Percentiles rank a stretch among this genome's conserved stretches.
These are phyloP conservation scores for Morone saxatilis DNA, from an alignment of 2,113 vertebrate genomes.

Conservation along the genomic window DNA sequence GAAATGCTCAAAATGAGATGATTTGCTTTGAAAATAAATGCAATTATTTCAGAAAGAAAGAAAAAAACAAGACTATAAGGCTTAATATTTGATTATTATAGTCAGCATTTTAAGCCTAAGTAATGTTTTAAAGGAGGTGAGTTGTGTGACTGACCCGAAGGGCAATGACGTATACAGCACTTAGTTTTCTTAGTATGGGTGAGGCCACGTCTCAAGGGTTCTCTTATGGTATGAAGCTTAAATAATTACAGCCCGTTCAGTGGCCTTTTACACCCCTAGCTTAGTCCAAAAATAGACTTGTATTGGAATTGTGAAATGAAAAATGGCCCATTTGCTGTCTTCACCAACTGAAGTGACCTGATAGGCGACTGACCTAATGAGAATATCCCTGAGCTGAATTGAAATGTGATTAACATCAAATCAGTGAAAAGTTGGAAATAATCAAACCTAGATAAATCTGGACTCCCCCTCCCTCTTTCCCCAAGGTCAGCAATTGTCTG, in stretches of 20 bases:
- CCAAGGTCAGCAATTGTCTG: conserved; percentile 67
- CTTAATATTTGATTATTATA: not conserved
- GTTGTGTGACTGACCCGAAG: conserved; percentile 36
- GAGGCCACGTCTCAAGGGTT: conserved; percentile 39
- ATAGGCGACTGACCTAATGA: conserved; percentile 47
- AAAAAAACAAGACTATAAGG: not conserved
- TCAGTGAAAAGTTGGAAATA: conserved; percentile 55
- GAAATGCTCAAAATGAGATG: not conserved
- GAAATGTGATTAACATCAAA: conserved; percentile 71
- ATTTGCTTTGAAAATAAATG: not conserved
- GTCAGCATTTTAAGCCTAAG: not conserved
- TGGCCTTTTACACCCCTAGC: conserved; percentile 33
- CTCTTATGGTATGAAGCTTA: conserved; percentile 23
- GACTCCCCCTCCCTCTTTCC: conserved; percentile 37
- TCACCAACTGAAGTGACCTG: conserved; percentile 60
- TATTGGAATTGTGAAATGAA: conserved; percentile 51
- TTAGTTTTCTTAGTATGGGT: conserved; percentile 21
- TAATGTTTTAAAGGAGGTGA: conserved; percentile 31
- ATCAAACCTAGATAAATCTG: conserved; percentile 70
- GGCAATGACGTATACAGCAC: conserved; percentile 27
- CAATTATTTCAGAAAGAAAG: not conserved
- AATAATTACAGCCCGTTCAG: conserved; percentile 41
- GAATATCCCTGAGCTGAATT: conserved; percentile 56
- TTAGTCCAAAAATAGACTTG: conserved; percentile 49
- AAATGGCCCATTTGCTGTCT: conserved; percentile 52